Conservation (phyloP, 2,113 vertebrate genomes). For the Furnarius figulus region DNA sequence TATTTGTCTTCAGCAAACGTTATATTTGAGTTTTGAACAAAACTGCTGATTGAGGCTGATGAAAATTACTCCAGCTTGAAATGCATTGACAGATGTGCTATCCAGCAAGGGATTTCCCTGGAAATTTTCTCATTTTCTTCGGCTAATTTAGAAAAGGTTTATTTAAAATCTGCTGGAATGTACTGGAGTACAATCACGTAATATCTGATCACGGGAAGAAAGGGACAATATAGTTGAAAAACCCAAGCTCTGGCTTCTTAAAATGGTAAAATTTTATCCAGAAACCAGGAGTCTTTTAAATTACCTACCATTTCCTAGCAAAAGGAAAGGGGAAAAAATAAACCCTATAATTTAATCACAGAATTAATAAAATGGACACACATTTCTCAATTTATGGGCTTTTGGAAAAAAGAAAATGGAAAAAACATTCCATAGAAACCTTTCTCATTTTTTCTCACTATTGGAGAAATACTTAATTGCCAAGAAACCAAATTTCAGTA, state of each 20-base stretch:
- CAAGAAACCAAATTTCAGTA: not conserved
- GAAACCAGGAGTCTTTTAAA: not conserved
- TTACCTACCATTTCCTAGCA: not conserved
- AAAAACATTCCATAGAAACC: not conserved
- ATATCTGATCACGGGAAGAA: not conserved
- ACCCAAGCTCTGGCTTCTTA: not conserved
- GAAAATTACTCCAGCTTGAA: slow-evolving; percentile 23
- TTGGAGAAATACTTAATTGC: not conserved
- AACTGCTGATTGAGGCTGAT: slow-evolving; percentile 18
- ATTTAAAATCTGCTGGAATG: slow-evolving; percentile 44
- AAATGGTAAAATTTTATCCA: not conserved
- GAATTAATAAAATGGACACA: not conserved
- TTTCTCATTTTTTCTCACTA: not conserved
- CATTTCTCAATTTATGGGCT: not conserved
- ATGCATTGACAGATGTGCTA: slow-evolving; percentile 27
- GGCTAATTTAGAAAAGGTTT: slow-evolving; percentile 33
- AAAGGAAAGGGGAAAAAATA: not conserved
- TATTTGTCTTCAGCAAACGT: slow-evolving; percentile 61
- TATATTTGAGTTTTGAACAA: slow-evolving; percentile 48
- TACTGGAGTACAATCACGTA: not conserved
- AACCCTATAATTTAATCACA: not conserved
- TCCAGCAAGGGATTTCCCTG: slow-evolving; percentile 44
- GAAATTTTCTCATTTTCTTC: slow-evolving; percentile 37
- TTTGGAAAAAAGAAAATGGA: not conserved
- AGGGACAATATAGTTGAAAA: not conserved